Evolutionary conservation across 2,113 vertebrate genomes (phyloP).

Genomic region (Aptenodytes forsteri): DNA sequence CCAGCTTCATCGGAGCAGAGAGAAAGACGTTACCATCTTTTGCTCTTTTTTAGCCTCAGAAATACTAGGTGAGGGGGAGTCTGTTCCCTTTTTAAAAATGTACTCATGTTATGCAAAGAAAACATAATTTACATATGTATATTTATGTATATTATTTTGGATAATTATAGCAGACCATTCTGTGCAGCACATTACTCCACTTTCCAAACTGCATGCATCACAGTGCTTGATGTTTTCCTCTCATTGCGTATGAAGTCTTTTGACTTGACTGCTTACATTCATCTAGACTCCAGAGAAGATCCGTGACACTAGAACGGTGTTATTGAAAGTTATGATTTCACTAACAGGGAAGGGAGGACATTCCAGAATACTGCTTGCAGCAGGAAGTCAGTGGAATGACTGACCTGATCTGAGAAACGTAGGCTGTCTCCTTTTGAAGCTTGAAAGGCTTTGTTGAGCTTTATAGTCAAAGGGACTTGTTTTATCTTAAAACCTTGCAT

Average conservation of each 20-base stretch:
- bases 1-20: background rate
- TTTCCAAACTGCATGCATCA: background rate
- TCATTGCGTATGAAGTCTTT: background rate
- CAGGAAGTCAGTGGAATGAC: background rate
- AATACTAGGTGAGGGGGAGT: background rate
- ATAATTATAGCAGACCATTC: background rate
- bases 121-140: background rate
- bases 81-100: background rate
- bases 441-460: background rate
- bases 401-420: background rate
- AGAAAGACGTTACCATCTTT: background rate
- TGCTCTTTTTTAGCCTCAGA: background rate
- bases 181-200: background rate
- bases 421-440: background rate
- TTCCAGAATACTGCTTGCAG: background rate
- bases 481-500: background rate
- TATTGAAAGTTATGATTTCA: background rate
- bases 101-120: background rate
- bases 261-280: background rate
- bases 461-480: background rate
- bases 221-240: background rate
- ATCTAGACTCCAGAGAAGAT: background rate
- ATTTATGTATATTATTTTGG: background rate
- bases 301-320: fast-evolving
- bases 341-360: background rate